Conservation (phyloP, 2,888 invertebrate genomes). For the Bellardia pandia region DNA sequence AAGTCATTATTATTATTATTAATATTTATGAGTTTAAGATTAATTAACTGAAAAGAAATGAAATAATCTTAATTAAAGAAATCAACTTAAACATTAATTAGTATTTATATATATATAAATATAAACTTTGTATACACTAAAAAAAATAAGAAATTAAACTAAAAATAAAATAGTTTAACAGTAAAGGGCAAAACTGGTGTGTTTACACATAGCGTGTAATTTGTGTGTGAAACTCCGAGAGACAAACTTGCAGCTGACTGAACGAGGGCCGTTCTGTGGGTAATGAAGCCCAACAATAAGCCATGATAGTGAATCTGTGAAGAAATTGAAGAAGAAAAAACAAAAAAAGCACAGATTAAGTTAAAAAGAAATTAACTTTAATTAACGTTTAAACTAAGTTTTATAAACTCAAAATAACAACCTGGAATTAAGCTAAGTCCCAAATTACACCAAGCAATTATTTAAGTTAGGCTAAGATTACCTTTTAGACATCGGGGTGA, state of each 20-base stretch:
- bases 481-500: too few species aligned
- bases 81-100: conserved; percentile 44
- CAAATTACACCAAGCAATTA: too few species aligned
- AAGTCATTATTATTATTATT: conserved; percentile 22
- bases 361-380: conserved; percentile 2
- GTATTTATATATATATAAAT: conserved; percentile 12
- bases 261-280: conserved; percentile 93
- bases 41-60: conserved; percentile 18
- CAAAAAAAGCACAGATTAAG: not conserved
- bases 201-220: conserved; percentile 92
- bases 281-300: conserved; percentile 96
- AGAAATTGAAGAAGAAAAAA: conserved; percentile 26
- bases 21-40: conserved; percentile 17
- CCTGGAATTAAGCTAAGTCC: too few species aligned
- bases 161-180: conserved; percentile 61
- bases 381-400: not conserved
- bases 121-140: conserved; percentile 55
- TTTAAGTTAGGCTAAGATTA: too few species aligned
- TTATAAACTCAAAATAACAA: not conserved
- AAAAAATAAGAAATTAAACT: conserved; percentile 15
- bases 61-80: conserved; percentile 7
- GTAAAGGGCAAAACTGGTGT: conserved; percentile 46
- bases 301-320: conserved; percentile 93
- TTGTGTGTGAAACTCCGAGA: conserved; percentile 94
- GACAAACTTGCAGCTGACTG: conserved; percentile 91